Percentiles rank a stretch among this genome's conserved stretches.
Evolutionary conservation across 2,113 vertebrate genomes (phyloP).

Genomic region (Sula dactylatra): DNA sequence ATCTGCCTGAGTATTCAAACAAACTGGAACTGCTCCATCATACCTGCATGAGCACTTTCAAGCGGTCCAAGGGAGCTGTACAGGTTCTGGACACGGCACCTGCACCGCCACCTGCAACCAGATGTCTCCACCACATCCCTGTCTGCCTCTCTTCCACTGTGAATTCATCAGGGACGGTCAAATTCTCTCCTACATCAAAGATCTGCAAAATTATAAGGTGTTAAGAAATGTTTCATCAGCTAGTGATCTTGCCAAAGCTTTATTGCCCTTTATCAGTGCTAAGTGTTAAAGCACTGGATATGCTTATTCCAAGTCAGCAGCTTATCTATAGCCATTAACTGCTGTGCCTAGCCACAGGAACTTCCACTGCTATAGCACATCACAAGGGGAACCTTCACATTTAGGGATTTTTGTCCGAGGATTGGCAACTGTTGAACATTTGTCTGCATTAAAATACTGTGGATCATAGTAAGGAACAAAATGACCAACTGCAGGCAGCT

Average conservation of each 20-base stretch:
- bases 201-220: constrained; percentile 76
- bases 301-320: background rate
- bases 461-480: background rate
- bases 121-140: constrained; percentile 95
- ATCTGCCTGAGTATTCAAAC: background rate
- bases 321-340: background rate
- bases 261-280: background rate
- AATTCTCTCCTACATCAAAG: constrained; percentile 94
- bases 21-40: background rate
- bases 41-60: constrained; percentile 99
- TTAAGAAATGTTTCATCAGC: background rate
- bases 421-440: background rate
- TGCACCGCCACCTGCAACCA: constrained; percentile 93
- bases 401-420: background rate
- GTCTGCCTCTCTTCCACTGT: constrained; percentile 92
- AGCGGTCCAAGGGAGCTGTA: constrained; percentile 91
- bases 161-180: constrained; percentile 94
- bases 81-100: constrained; percentile 93
- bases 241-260: background rate
- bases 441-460: background rate
- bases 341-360: background rate
- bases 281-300: background rate
- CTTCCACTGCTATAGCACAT: background rate
- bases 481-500: background rate
- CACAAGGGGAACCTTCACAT: background rate